These are phyloP conservation scores for Bellardia bayeri DNA, from an alignment of 2,888 invertebrate species.

Conservation along the genomic window DNA sequence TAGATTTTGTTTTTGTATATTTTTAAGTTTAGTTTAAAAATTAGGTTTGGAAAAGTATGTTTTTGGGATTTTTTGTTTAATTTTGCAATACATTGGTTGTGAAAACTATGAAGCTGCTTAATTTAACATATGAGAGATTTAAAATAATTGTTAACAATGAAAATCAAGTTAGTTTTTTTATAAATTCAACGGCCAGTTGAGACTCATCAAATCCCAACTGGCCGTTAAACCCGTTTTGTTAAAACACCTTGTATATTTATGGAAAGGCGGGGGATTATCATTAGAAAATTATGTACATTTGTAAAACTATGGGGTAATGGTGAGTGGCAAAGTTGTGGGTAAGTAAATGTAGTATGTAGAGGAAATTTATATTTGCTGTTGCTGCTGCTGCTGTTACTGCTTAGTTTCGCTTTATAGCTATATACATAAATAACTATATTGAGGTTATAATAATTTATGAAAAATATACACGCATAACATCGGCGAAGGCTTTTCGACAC, in stretches of 20 bases:
- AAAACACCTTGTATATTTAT: not conserved
- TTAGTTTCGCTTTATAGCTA: constrained; percentile 29
- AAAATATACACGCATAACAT: constrained; percentile 84
- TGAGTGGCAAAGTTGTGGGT: not conserved
- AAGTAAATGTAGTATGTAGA: constrained; percentile 9
- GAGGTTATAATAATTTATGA: constrained; percentile 78
- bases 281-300: constrained; percentile 68
- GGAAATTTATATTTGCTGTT: constrained; percentile 32
- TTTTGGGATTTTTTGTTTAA: constrained; percentile 53
- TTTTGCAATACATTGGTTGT: constrained; percentile 22
- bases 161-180: too few relatives aligned
- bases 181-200: constrained; percentile 71
- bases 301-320: constrained; percentile 23
- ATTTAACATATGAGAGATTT: constrained; percentile 4
- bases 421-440: constrained; percentile 60
- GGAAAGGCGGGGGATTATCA: constrained; percentile 20
- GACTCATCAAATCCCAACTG: constrained; percentile 69
- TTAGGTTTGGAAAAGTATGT: constrained; percentile 53
- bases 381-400: not conserved
- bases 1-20: constrained; percentile 29
- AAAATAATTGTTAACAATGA: not conserved
- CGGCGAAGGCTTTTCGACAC: constrained; percentile 91
- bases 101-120: constrained; percentile 22
- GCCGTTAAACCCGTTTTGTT: constrained; percentile 68
- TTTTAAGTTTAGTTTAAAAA: constrained; percentile 37